phyloP scores from a whole-genome alignment of 2,797 vertebrate species.

The Manis javanica region DNA sequence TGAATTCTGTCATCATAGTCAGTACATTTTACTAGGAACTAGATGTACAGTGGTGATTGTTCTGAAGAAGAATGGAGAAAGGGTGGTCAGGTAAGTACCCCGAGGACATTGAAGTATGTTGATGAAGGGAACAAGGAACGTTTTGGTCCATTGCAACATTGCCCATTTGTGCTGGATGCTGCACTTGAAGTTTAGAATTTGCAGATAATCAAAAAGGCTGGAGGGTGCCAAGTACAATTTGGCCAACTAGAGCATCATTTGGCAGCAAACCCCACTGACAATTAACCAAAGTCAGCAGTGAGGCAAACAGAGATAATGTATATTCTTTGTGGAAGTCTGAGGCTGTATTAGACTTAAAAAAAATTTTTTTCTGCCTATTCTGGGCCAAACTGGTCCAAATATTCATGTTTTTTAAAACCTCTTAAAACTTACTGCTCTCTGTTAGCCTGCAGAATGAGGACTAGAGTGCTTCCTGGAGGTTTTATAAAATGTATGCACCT shows the following conservation, averaged over 20 bases:
- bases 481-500: slow-evolving; percentile 34
- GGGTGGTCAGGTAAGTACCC: background rate
- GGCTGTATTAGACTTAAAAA: background rate
- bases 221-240: background rate
- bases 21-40: background rate
- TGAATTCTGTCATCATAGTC: background rate
- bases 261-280: slow-evolving; percentile 65
- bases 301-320: slow-evolving; percentile 42
- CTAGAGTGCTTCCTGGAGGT: slow-evolving; percentile 74
- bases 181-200: slow-evolving; percentile 42
- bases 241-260: slow-evolving; percentile 59
- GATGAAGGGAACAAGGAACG: slow-evolving; percentile 5
- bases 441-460: slow-evolving; percentile 60
- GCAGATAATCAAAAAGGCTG: slow-evolving; percentile 54
- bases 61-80: background rate
- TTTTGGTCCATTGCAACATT: background rate
- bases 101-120: slow-evolving; percentile 1
- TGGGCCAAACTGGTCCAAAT: slow-evolving; percentile 19
- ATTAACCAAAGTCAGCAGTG: slow-evolving; percentile 61
- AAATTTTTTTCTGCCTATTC: background rate
- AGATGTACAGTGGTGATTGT: slow-evolving; percentile 4
- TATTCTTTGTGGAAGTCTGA: slow-evolving; percentile 58
- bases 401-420: slow-evolving; percentile 42
- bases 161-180: slow-evolving; percentile 32
- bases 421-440: slow-evolving; percentile 68